Percentiles rank a stretch among this genome's conserved stretches.
Conservation (phyloP, 2,888 invertebrate genomes). For the Spisula subtruncata region DNA sequence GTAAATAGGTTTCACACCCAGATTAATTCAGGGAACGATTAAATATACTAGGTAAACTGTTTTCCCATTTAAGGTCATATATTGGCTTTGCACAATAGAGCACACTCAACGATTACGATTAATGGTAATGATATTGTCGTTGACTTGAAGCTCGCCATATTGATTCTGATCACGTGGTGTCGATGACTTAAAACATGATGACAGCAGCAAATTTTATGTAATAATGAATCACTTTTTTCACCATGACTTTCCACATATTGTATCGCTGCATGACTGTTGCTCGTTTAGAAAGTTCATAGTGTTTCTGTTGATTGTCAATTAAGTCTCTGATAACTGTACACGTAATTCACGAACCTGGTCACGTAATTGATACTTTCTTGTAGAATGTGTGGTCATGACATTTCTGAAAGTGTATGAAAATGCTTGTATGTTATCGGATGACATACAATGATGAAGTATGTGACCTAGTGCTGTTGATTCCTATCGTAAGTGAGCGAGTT, state of each 20-base stretch:
- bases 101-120: background rate
- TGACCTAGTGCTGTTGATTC: no score
- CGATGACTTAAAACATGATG: background rate
- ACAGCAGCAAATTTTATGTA: conserved; percentile 38
- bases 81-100: background rate
- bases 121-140: background rate
- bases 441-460: background rate
- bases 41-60: no score
- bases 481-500: no score
- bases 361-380: conserved; percentile 97
- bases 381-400: conserved; percentile 97
- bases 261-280: conserved; percentile 82
- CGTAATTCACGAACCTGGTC: conserved; percentile 90
- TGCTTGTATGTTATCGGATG: background rate
- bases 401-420: conserved; percentile 90
- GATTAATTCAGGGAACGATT: no score
- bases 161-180: conserved; percentile 1
- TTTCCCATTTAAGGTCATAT: no score
- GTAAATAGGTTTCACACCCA: no score
- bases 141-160: background rate
- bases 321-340: conserved; percentile 82
- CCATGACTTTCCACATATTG: conserved; percentile 82
- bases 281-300: conserved; percentile 83
- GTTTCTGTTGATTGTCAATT: conserved; percentile 80
- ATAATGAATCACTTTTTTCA: conserved; percentile 80